Conservation (phyloP, 2,113 vertebrate genomes). For the Menura novaehollandiae region DNA sequence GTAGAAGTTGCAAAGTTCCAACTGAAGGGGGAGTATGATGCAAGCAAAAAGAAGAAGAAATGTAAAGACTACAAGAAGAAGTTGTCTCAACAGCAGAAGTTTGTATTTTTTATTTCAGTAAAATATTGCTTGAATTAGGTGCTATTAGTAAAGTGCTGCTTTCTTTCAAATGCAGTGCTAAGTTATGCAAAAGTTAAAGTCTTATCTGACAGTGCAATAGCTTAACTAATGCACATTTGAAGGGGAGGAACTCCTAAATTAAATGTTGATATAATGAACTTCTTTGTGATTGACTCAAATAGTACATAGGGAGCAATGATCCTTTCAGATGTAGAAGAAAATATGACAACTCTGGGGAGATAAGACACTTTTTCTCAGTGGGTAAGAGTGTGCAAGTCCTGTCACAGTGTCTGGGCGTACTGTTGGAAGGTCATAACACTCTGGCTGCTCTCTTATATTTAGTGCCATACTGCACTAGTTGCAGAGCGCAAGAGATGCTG, state of each 20-base stretch:
- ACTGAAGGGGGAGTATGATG: conserved; percentile 92
- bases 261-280: neutral
- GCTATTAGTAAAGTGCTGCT: neutral
- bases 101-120: conserved; percentile 48
- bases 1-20: conserved; percentile 92
- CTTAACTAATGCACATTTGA: neutral
- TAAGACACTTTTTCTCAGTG: neutral
- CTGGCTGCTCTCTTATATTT: neutral
- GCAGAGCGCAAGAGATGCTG: neutral
- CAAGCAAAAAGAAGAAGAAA: conserved; percentile 95
- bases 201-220: neutral
- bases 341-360: neutral
- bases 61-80: conserved; percentile 94
- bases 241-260: neutral
- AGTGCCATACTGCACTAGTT: neutral
- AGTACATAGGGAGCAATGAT: neutral
- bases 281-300: neutral
- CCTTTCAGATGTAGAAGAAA: neutral
- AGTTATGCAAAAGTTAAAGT: neutral
- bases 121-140: neutral
- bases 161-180: neutral
- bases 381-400: neutral
- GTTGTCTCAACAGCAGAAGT: conserved; percentile 92
- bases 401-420: neutral
- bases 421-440: neutral